Evolutionary conservation across 2,113 vertebrate genomes (phyloP), one percentile per base, ranked within the genome.

Genomic region (Chaenogobius annularis): DNA sequence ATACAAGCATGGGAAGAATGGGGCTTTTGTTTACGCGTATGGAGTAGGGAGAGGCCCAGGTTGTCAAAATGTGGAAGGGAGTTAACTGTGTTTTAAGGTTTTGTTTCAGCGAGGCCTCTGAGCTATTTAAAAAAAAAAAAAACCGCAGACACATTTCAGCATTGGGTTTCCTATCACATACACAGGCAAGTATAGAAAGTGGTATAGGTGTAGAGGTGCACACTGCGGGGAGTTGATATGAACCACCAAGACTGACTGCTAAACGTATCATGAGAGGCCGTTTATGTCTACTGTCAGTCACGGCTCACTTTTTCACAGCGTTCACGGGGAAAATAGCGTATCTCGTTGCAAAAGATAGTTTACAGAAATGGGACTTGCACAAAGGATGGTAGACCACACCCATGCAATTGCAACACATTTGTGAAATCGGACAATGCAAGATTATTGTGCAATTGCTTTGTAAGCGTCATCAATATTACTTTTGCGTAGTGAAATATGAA

Each of bases 11-110:
- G 58, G 78, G 63, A 87, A 87, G 73, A 89, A 84, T 85, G 48
- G 70, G 56, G 75, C 79, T 87, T 86, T 91, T 91, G 88, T 92
- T 83, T 83, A 55, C 17, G 54, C 77, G 65, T 14, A 20, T 72
- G 70, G 85, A 64, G 74, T 78, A 50, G 61, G 76, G 79, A 85
- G 82, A 83, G 72, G 70, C 61, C 69, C 70, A 71, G 68, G 73
- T 52, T 73, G 68, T 82, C 77, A 79, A 68, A 83, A 74, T 58
- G 67, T 54, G 50, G 52, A 83, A 70, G 67, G 75, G 71, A 78
- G 69, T 74, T 74, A 58, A 68, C 59, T 72, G 19, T 66, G 68
- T 77, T 87, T 72, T 54, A 77, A 74, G 79, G 70, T 66, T 79
- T 85, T 73, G 70, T 87, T 85, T 86, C 80, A 70, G 13, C 35